Base-by-base conservation (phyloP, 2,888 invertebrate species). In the Tortricodes alternella region DNA sequence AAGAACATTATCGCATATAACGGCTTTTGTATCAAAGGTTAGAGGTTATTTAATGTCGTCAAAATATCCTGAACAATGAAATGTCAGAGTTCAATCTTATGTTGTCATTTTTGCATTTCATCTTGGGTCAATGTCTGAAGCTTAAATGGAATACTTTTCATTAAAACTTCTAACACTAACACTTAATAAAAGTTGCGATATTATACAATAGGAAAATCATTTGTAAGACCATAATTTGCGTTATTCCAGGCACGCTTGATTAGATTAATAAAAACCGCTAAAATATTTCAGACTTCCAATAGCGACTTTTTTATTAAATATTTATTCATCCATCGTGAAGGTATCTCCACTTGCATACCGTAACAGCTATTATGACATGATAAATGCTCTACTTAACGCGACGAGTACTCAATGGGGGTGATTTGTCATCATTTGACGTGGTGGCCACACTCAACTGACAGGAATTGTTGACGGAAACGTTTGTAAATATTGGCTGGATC, bases 361-460 rank as follows among this genome's bases (percentile, higher is more conserved):
- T 19, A 13, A 35, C 43, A 48, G 39, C 34, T 27, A 29, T 46
- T 38, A 46, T 21, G 34, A 41, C 29, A 55, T 43, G 48, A 56
- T 56, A 37, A 56, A 56, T 44, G 55, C 23, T 48, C 34, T 34
- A 41, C 41, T 41, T 27, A 41, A 13, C 32, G 34, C 38, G 19
- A n/a, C 37, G 8, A 37, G 21, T 27, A 43, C 43, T 55, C 48
- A 37, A 39, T 39, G 27, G 21, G 48, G 27, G 29, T 27, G 35
- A 56, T 56, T 56, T 56, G 55, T 56, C 55, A 56, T 56, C 55
- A 35, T 49, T 56, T 56, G 55, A 56, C 55, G 27, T 18, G 9
- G 16, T 18, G 24, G 32, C 48, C 11, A 23, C 39, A 39, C 39
- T 46, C 27, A 18, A 23, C 29, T 27, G 43, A 29, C 15, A 19